Evolutionary conservation across 2,113 vertebrate species (phyloP).

Genomic region (Noturus placidus): DNA sequence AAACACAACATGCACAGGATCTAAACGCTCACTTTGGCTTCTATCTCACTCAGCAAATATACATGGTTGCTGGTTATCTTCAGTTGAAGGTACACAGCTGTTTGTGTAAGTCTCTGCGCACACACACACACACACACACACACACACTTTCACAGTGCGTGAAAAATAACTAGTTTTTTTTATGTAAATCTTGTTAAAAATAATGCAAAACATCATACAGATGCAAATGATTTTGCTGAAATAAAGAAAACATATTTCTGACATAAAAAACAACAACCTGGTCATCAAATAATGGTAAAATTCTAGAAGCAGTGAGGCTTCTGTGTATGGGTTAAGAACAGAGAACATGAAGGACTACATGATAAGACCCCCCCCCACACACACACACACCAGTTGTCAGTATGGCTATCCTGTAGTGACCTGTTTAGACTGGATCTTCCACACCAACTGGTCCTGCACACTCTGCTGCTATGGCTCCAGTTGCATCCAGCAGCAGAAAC

Average conservation of each 20-base stretch:
- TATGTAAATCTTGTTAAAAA: not conserved
- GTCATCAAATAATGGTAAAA: not conserved
- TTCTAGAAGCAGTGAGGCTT: not conserved
- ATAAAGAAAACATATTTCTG: not conserved
- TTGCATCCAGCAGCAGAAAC: slow-evolving; percentile 20
- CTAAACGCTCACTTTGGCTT: not conserved
- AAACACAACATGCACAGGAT: too few relatives aligned
- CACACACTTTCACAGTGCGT: not conserved
- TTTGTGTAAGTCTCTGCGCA: not conserved
- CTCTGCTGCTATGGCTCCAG: not conserved
- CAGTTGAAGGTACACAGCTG: slow-evolving; percentile 4
- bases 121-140: slow-evolving; percentile 18
- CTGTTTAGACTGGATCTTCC: slow-evolving; percentile 37
- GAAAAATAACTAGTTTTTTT: too few relatives aligned
- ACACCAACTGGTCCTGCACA: not conserved
- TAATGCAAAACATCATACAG: not conserved
- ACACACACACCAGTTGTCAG: slow-evolving; percentile 6
- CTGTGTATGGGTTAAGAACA: not conserved
- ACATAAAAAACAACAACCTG: not conserved
- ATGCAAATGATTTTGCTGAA: not conserved
- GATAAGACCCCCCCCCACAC: not conserved
- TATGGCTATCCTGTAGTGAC: not conserved
- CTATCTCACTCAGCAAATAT: not conserved
- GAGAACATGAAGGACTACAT: not conserved
- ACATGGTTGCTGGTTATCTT: slow-evolving; percentile 10